These are phyloP conservation scores for Rhamnusium bicolor DNA, from an alignment of 2,888 invertebrate species.

Conservation along the genomic window DNA sequence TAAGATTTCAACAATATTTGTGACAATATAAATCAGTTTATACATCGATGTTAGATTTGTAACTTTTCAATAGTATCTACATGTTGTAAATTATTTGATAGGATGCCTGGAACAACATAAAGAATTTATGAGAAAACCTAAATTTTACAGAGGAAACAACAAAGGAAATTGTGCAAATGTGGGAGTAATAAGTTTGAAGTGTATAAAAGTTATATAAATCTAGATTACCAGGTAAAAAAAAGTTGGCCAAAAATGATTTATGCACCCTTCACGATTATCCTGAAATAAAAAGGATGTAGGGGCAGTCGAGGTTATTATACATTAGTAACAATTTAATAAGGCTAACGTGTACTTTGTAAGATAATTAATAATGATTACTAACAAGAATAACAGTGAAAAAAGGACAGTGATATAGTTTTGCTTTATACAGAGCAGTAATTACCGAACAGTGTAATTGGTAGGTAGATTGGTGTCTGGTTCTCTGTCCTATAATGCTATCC, in stretches of 20 bases:
- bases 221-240: not conserved
- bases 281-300: not conserved
- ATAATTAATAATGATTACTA: no score
- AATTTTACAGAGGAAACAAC: not conserved
- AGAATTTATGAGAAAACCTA: not conserved
- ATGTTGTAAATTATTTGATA: not conserved
- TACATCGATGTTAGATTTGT: not conserved
- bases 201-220: not conserved
- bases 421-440: no score
- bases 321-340: no score
- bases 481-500: no score
- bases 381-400: no score
- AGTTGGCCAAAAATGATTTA: not conserved
- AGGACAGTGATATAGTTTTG: no score
- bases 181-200: not conserved
- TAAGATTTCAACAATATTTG: no score
- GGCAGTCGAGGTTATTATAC: not conserved
- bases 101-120: not conserved
- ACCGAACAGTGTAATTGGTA: no score
- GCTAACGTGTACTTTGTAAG: no score
- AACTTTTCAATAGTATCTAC: not conserved
- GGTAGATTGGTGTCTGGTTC: no score
- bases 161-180: not conserved
- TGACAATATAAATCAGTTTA: no score
- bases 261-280: not conserved